Evolutionary conservation across 2,888 invertebrate species (phyloP), one percentile per base, ranked within the genome.

Genomic region (Aromia moschata): DNA sequence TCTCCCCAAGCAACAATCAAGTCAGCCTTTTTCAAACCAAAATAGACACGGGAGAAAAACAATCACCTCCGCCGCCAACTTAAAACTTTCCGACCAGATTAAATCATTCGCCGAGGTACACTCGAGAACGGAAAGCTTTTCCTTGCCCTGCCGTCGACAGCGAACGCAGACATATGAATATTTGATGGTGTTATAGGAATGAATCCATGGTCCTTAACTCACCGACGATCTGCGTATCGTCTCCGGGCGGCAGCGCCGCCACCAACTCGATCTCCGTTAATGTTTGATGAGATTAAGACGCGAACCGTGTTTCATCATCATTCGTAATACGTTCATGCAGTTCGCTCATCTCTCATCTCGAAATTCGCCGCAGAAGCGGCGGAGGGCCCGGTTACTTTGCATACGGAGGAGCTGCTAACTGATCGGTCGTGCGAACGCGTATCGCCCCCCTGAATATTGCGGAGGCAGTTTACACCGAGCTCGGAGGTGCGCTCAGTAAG

Each of bases 231-330:
- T 44, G 60, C 56, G 59, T 62, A 10, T 61, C 58, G 60, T 62
- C 60, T 65, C 65, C 64, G 59, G 62, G 51, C 31, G 59, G 20
- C 55, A 56, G 20, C 15, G 41, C 15, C 45, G 45, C 33, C 40
- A 52, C 7, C 25, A 58, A 59, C 53, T 60, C 60, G 61, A 66
- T 68, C 61, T 68, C 61, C 68, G 65, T 71, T 65, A 79, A 80
- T 80, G 74, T 79, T 80, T 79, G 76, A 80, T 80, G 78, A 79
- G 77, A 79, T 79, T 80, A 80, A 80, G 80, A 79, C 78, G 76
- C 77, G 78, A 80, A 78, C 77, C 80, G 74, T 80, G 80, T 80
- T 77, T 77, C 78, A 75, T 79, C 77, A 78, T 78, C 77, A 68
- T 69, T 65, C 58, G 58, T 62, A 60, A 60, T 60, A 60, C 61